Conservation (phyloP, 2,888 invertebrate species). For the Synergus japonicus region DNA sequence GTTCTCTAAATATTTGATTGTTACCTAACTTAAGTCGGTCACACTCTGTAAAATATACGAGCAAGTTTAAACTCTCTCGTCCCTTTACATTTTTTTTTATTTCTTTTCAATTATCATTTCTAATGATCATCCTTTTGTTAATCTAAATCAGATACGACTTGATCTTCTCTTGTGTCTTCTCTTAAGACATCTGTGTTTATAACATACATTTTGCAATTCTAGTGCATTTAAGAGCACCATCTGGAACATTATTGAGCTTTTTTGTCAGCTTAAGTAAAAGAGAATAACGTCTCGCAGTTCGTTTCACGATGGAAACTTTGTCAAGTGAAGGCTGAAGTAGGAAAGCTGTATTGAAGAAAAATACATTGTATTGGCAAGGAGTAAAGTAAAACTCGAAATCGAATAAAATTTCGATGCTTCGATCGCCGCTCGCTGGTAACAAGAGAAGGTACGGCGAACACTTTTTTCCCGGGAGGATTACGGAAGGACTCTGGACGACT, state of each 20-base stretch:
- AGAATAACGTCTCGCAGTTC: background rate
- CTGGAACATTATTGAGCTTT: background rate
- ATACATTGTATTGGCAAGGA: conserved; percentile 18
- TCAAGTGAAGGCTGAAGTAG: background rate
- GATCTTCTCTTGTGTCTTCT: too few species aligned
- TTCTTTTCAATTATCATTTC: background rate
- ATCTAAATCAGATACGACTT: background rate
- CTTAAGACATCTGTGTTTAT: too few species aligned
- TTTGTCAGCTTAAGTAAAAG: conserved; percentile 15
- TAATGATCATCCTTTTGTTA: background rate
- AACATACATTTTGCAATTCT: background rate
- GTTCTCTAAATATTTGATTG: conserved; percentile 1
- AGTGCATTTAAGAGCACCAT: background rate
- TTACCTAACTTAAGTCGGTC: conserved; percentile 9
- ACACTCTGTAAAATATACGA: conserved; percentile 5
- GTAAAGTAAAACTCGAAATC: conserved; percentile 23
- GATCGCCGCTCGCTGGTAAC: conserved; percentile 39
- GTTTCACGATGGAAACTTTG: conserved; percentile 1
- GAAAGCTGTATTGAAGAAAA: conserved; percentile 39
- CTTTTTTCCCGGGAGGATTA: conserved; percentile 51
- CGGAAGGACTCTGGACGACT: conserved; percentile 57
- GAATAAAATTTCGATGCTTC: conserved; percentile 42
- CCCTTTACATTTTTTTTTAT: background rate
- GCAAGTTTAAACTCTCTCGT: background rate
- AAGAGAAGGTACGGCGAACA: conserved; percentile 28